Evolutionary conservation across 2,113 vertebrate species (phyloP).

Genomic region (Sorex araneus): DNA sequence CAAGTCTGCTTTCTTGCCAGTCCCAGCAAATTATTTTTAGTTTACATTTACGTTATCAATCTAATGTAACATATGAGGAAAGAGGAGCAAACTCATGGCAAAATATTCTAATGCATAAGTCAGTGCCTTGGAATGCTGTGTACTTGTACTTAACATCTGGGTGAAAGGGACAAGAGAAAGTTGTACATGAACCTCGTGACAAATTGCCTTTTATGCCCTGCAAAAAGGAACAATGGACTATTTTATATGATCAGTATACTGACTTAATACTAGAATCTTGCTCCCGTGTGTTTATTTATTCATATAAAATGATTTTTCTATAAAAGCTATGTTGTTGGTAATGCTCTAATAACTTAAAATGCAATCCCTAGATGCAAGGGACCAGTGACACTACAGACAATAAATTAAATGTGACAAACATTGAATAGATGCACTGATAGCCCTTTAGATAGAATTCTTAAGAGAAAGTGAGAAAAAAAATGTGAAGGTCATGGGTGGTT

Average conservation of each 20-base stretch:
- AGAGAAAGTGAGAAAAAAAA: neutral
- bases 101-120: neutral
- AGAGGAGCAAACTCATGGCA: neutral
- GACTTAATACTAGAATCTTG: neutral
- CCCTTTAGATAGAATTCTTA: neutral
- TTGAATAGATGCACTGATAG: neutral
- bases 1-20: too few relatives aligned
- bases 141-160: neutral
- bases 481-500: neutral
- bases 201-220: neutral
- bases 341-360: constrained; percentile 33
- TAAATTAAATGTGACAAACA: neutral
- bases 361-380: neutral
- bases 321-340: neutral
- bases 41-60: neutral
- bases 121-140: neutral
- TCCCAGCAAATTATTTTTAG: neutral
- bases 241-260: constrained; percentile 4
- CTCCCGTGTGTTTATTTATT: neutral
- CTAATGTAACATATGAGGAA: neutral
- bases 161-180: neutral
- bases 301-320: constrained; percentile 15
- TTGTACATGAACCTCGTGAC: neutral
- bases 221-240: neutral
- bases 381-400: neutral